phyloP scores from a whole-genome alignment of 2,888 invertebrate species.

The Drosophila affinis region DNA sequence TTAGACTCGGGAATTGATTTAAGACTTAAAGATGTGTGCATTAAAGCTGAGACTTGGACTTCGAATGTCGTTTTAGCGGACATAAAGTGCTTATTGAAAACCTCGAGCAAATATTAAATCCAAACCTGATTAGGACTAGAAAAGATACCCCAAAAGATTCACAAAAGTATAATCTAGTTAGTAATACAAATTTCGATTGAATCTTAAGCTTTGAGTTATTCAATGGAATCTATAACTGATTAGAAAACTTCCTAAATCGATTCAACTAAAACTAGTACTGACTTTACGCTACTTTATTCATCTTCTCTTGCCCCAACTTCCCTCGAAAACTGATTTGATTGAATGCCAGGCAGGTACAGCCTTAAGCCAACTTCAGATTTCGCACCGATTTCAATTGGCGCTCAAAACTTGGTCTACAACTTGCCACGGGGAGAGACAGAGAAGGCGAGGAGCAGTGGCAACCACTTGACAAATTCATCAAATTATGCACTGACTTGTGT shows the following conservation, averaged over 20 bases:
- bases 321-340: background rate
- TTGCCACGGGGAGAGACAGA: slow-evolving; percentile 1
- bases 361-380: slow-evolving; percentile 2
- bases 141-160: too few relatives aligned
- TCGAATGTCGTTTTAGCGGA: too few relatives aligned
- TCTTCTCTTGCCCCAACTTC: background rate
- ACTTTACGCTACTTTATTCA: background rate
- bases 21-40: background rate
- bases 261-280: background rate
- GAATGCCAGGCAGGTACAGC: slow-evolving; percentile 1
- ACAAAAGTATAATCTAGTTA: too few relatives aligned
- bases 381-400: slow-evolving; percentile 31
- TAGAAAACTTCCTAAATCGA: background rate
- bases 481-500: slow-evolving; percentile 42
- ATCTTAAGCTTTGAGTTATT: background rate
- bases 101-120: too few relatives aligned
- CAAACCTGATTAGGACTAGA: too few relatives aligned
- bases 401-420: slow-evolving; percentile 37
- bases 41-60: too few relatives aligned
- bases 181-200: too few relatives aligned
- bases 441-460: background rate
- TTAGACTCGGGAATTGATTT: background rate
- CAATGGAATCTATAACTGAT: background rate
- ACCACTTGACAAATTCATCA: slow-evolving; percentile 55
- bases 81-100: too few relatives aligned